Evolutionary conservation across 2,113 vertebrate species (phyloP).

Genomic region (Odontesthes bonariensis): DNA sequence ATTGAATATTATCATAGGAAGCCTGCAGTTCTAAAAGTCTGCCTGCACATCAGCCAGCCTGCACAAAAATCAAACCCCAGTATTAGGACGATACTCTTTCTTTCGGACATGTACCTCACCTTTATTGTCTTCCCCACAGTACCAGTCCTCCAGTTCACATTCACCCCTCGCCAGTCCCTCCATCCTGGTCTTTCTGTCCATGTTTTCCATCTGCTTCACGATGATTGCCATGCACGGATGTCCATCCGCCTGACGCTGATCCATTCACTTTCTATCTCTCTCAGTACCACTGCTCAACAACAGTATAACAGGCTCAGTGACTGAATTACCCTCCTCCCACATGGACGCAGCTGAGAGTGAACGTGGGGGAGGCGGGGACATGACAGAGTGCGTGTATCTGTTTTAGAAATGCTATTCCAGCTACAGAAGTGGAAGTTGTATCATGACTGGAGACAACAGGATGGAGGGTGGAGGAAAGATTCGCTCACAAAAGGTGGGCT

Average conservation of each 20-base stretch:
- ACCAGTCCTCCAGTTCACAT: constrained; percentile 88
- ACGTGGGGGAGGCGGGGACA: constrained; percentile 31
- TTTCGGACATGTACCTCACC: constrained; percentile 80
- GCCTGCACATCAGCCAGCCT: no score
- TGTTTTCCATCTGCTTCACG: constrained; percentile 63
- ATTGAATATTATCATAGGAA: no score
- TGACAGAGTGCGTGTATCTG: constrained; percentile 7
- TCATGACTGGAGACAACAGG: not conserved
- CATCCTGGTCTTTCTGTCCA: constrained; percentile 75
- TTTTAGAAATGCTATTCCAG: constrained; percentile 30
- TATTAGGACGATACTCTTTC: not conserved
- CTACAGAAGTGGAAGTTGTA: not conserved
- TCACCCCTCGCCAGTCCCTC: constrained; percentile 79
- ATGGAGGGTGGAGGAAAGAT: not conserved
- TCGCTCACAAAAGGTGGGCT: constrained; percentile 20
- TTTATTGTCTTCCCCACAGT: constrained; percentile 86
- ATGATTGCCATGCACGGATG: constrained; percentile 61
- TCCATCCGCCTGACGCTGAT: constrained; percentile 71
- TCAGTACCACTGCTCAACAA: constrained; percentile 62
- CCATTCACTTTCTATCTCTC: constrained; percentile 16
- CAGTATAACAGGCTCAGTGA: constrained; percentile 13
- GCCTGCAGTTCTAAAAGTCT: no score
- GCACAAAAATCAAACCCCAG: not conserved
- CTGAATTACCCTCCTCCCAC: constrained; percentile 48
- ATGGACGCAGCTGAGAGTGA: constrained; percentile 24